A percentile compares a stretch with the other conserved stretches of the same genome.
These are phyloP conservation scores for Plodia interpunctella DNA, from an alignment of 1,140 invertebrate genomes.

Conservation along the genomic window DNA sequence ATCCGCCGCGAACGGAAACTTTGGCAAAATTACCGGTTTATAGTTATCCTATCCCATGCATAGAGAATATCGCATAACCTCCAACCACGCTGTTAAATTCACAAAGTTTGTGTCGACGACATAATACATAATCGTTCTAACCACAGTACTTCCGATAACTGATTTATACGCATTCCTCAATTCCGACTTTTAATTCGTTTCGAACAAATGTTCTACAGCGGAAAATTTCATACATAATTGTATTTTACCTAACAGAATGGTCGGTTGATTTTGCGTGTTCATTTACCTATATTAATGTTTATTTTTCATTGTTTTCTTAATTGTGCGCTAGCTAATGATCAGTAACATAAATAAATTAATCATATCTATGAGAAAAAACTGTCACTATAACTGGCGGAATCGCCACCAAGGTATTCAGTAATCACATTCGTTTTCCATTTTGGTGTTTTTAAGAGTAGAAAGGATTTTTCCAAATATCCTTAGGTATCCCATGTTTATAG, in stretches of 20 bases:
- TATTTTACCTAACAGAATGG: not conserved
- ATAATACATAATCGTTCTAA: not conserved
- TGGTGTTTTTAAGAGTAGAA: no score
- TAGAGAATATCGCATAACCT: not conserved
- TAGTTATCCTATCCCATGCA: conserved; percentile 4
- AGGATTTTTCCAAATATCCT: no score
- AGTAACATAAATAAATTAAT: no score
- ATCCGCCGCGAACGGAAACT: conserved; percentile 36
- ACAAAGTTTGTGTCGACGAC: not conserved
- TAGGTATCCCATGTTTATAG: no score
- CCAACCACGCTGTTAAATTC: not conserved
- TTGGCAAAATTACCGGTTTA: conserved; percentile 16
- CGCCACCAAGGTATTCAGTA: no score
- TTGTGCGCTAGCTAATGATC: no score
- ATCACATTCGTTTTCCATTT: no score
- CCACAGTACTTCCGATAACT: conserved; percentile 12
- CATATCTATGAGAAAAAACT: no score
- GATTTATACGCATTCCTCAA: conserved; percentile 18
- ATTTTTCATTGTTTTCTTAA: no score
- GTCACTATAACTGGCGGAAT: no score
- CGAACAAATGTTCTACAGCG: not conserved
- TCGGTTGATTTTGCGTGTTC: not conserved
- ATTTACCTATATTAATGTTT: no score
- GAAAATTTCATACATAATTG: not conserved
- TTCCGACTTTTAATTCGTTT: conserved; percentile 6